Percentiles rank a stretch among this genome's conserved stretches.
Conservation (phyloP, 2,888 invertebrate species). For the Stenoptilia bipunctidactyla region DNA sequence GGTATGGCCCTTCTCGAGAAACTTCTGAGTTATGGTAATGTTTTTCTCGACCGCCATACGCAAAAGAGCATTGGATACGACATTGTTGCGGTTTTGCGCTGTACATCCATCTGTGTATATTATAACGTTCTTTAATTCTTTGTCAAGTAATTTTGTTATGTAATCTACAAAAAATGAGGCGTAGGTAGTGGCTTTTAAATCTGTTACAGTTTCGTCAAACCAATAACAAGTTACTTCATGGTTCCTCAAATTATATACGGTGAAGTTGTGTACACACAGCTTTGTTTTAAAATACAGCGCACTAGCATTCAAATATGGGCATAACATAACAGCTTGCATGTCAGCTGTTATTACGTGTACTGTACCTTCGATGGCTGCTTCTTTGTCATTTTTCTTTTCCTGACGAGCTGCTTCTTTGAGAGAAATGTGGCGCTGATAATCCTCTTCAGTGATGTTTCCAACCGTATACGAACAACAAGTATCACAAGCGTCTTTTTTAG, state of each 20-base stretch:
- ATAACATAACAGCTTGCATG: slow-evolving; percentile 9
- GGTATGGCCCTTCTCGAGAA: slow-evolving; percentile 12
- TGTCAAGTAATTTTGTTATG: slow-evolving; percentile 16
- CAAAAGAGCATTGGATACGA: slow-evolving; percentile 10
- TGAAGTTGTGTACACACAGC: slow-evolving; percentile 7
- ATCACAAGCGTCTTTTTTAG: slow-evolving; percentile 8
- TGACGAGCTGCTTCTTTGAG: slow-evolving; percentile 6
- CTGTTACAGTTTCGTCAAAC: slow-evolving; percentile 20
- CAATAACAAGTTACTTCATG: slow-evolving; percentile 16
- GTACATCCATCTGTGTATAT: slow-evolving; percentile 12
- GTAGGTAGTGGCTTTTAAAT: slow-evolving; percentile 21
- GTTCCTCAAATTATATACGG: slow-evolving; percentile 8
- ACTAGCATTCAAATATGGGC: slow-evolving; percentile 7
- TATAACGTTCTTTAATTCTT: slow-evolving; percentile 14
- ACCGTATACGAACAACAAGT: slow-evolving; percentile 8
- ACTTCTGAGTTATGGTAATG: slow-evolving; percentile 11
- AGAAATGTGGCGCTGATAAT: slow-evolving; percentile 2
- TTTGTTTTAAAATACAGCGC: slow-evolving; percentile 11
- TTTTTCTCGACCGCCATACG: slow-evolving; percentile 4
- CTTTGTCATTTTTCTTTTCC: slow-evolving; percentile 8
- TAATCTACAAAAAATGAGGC: slow-evolving; percentile 21
- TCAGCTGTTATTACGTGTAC: slow-evolving; percentile 7
- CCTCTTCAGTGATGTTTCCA: slow-evolving; percentile 8
- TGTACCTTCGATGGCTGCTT: slow-evolving; percentile 4
- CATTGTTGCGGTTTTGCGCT: slow-evolving; percentile 10